phyloP scores from a whole-genome alignment of 2,113 vertebrate genomes.

The Pristiophorus japonicus region DNA sequence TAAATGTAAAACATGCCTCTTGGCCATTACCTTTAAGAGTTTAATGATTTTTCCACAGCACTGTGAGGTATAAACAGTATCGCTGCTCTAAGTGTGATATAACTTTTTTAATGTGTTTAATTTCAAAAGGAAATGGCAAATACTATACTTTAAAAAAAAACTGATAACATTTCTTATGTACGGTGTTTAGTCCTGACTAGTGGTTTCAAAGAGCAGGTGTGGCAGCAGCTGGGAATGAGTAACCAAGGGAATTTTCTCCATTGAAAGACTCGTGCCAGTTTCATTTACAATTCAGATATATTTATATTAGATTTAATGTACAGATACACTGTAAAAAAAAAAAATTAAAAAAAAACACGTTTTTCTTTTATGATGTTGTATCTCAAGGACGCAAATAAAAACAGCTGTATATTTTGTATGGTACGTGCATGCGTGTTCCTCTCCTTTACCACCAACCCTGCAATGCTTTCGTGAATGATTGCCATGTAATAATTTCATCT shows the following conservation, averaged over 20 bases:
- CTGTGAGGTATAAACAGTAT: not conserved
- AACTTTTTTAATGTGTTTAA: not conserved
- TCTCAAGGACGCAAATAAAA: not conserved
- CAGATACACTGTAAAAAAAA: not conserved
- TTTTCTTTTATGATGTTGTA: not conserved
- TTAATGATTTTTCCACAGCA: not conserved
- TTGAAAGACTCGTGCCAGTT: not conserved
- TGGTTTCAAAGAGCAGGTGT: not conserved
- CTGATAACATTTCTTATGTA: not conserved
- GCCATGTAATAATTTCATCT: not conserved
- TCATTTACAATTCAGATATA: not conserved
- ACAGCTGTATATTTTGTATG: constrained; percentile 21
- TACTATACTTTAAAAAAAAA: not conserved
- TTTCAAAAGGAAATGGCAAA: constrained; percentile 11
- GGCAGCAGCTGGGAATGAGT: not conserved
- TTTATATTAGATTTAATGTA: constrained; percentile 15
- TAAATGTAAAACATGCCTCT: not conserved
- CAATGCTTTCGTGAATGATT: not conserved
- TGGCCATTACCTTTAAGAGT: not conserved
- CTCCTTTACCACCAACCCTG: not conserved
- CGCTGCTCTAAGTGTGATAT: not conserved
- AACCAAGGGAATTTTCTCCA: not conserved
- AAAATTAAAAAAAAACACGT: not conserved
- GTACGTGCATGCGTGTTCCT: not conserved
- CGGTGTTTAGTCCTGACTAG: not conserved